Percentiles rank a stretch among this genome's conserved stretches.
phyloP scores from a whole-genome alignment of 2,113 vertebrate genomes.

The Alligator mississippiensis region DNA sequence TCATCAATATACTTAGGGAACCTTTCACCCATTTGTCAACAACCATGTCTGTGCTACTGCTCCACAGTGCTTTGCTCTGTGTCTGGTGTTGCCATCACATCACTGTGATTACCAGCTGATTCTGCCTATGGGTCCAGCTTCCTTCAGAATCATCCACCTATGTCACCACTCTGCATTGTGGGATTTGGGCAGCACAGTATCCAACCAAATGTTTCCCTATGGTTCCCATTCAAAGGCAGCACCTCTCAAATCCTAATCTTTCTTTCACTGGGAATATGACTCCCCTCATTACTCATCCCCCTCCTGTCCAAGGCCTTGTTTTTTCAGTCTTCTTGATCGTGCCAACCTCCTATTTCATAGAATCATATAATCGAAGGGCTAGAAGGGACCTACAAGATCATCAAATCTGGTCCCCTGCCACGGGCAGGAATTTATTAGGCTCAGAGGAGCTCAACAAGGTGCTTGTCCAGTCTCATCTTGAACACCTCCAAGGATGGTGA shows the following conservation, averaged over 20 bases:
- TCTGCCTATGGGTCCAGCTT: background rate
- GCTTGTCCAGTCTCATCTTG: too few species aligned
- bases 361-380: too few species aligned
- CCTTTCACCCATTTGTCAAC: too few species aligned
- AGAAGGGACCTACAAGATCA: too few species aligned
- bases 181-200: background rate
- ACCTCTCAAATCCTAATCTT: background rate
- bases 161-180: background rate
- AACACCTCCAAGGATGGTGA: too few species aligned
- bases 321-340: background rate
- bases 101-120: background rate
- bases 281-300: too few species aligned
- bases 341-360: background rate
- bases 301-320: background rate
- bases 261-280: background rate
- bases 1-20: too few species aligned
- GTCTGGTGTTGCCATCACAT: background rate
- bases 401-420: too few species aligned
- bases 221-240: background rate
- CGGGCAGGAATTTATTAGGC: too few species aligned
- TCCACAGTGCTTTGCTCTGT: too few species aligned
- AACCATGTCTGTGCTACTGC: too few species aligned
- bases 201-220: background rate
- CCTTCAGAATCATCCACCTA: background rate
- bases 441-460: too few species aligned